Conservation (phyloP, 1,140 invertebrate species). For the Formica selysi region DNA sequence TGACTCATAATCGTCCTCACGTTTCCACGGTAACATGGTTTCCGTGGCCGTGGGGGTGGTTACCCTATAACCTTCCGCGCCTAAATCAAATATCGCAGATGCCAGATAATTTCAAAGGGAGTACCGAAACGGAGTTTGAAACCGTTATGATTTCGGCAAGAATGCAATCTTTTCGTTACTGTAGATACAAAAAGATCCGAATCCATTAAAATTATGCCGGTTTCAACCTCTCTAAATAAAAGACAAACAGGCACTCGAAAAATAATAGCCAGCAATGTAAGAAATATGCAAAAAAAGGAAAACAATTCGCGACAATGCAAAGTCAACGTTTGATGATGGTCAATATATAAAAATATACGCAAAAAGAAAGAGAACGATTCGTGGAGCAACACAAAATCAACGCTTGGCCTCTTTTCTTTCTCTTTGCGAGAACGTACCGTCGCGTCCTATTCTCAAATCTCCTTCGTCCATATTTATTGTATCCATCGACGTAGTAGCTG, state of each 20-base stretch:
- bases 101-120: slow-evolving; percentile 9
- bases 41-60: slow-evolving; percentile 94
- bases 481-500: slow-evolving; percentile 74
- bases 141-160: slow-evolving; percentile 31
- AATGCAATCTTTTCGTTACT: slow-evolving; percentile 5
- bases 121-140: background rate
- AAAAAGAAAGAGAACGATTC: slow-evolving; percentile 21
- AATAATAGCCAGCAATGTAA: background rate
- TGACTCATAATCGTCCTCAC: slow-evolving; percentile 90
- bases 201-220: slow-evolving; percentile 7
- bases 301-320: background rate
- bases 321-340: background rate
- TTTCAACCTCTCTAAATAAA: background rate
- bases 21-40: slow-evolving; percentile 95
- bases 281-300: background rate
- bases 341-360: slow-evolving; percentile 34
- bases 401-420: slow-evolving; percentile 11
- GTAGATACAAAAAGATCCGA: background rate
- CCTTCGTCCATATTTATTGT: slow-evolving; percentile 74
- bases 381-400: background rate
- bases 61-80: slow-evolving; percentile 89
- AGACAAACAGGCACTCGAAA: background rate
- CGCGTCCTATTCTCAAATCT: slow-evolving; percentile 72
- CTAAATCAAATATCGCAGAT: slow-evolving; percentile 33
- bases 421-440: slow-evolving; percentile 59